Evolutionary conservation across 2,113 vertebrate genomes (phyloP), one percentile per base, ranked within the genome.

Genomic region (Tetrax tetrax): DNA sequence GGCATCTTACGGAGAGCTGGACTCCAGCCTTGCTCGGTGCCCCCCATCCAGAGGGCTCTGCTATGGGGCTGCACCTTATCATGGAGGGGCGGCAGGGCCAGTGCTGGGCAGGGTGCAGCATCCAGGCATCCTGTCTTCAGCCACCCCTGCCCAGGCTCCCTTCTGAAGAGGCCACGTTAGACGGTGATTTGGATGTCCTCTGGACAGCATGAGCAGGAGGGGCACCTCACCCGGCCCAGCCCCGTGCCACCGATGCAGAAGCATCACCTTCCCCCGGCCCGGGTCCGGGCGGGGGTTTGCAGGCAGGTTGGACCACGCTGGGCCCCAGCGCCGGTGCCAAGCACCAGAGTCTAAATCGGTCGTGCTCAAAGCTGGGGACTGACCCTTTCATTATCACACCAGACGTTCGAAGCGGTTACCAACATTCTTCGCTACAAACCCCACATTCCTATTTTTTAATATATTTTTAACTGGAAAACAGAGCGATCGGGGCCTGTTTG

Each of bases 301-400:
- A 81, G 48, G 64, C 75, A 64, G 88, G 35, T 76, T 78, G 83
- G 82, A 77, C 41, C 2, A 0, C 27, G 56, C 68, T 75, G 88
- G 95, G 93, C 56, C 94, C 69, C 87, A 0, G 0, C 5, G 4
- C 24, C 3, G 12, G 47, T 69, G 85, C 95, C 96, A 96, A 96
- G 86, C 72, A 87, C 69, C 84, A 94, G 83, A 90, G 89, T 97
- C 97, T 97, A 97, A 97, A 97, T 97, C 45, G 69, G 97, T 96
- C 96, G 7, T 27, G 86, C 97, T 96, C 96, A 93, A 96, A 95
- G 96, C 86, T 72, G 87, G 72, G 95, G 81, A 74, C 76, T 83
- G 96, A 96, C 96, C 96, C 97, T 97, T 97, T 97, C 97, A 97
- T 97, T 97, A 97, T 97, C 94, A 97, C 97, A 97, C 97, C 96